Conservation (phyloP, 2,888 invertebrate species). For the Labia minor region DNA sequence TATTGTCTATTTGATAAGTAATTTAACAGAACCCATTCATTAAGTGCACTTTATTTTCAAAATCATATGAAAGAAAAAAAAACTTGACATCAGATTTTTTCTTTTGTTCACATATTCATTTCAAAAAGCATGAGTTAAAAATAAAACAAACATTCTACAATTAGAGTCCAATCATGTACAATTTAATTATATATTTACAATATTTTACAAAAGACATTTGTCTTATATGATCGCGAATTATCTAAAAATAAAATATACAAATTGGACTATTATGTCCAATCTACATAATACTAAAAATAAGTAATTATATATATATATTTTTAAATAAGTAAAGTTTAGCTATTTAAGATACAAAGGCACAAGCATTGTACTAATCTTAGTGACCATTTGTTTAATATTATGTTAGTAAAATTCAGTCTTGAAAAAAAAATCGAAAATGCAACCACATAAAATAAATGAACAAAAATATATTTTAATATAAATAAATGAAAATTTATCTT, state of each 20-base stretch:
- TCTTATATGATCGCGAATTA: not conserved
- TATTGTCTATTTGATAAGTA: not conserved
- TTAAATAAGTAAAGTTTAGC: not conserved
- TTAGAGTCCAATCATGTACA: not conserved
- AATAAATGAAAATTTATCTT: conserved; percentile 8
- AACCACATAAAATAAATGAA: conserved; percentile 14
- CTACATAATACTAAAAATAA: not conserved
- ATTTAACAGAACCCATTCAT: conserved; percentile 17
- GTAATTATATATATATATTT: too few species aligned
- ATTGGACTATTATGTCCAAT: not conserved
- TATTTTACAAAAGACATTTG: not conserved
- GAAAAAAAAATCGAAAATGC: not conserved
- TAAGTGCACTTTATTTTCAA: conserved; percentile 21
- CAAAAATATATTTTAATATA: not conserved
- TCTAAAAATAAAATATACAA: conserved; percentile 9
- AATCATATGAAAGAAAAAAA: not conserved
- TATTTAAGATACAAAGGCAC: conserved; percentile 22
- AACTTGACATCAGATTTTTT: too few species aligned
- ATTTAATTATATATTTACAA: not conserved
- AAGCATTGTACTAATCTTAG: conserved; percentile 22
- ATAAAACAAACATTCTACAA: not conserved
- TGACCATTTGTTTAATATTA: not conserved
- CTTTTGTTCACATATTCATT: too few species aligned
- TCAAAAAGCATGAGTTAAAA: too few species aligned
- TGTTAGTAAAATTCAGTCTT: not conserved